phyloP scores from a whole-genome alignment of 2,888 invertebrate species.

The Pristionchus exspectatus region DNA sequence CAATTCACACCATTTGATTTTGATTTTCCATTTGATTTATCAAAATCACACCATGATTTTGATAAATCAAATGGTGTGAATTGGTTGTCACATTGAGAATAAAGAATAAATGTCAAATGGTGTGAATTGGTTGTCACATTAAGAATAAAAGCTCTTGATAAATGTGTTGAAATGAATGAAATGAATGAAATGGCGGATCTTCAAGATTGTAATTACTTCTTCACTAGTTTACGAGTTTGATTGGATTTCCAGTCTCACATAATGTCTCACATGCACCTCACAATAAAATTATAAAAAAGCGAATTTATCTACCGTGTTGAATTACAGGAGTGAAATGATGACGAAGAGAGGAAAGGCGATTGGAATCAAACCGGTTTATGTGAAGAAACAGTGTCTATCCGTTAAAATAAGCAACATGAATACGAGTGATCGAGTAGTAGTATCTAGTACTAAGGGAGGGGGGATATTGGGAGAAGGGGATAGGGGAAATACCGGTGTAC shows the following conservation, averaged over 20 bases:
- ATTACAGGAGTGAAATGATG: slow-evolving; percentile 5
- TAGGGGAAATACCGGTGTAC: slow-evolving; percentile 45
- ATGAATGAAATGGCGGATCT: not conserved
- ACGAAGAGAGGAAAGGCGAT: slow-evolving; percentile 16
- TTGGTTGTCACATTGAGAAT: not conserved
- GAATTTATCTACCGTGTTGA: not conserved
- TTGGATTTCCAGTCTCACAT: too few species aligned
- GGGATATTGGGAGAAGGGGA: slow-evolving; percentile 37
- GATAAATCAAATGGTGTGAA: too few species aligned
- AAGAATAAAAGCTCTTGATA: too few species aligned
- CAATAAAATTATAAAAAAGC: not conserved
- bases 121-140: not conserved
- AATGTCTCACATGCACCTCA: not conserved
- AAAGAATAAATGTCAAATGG: not conserved
- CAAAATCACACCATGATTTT: too few species aligned
- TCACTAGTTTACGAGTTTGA: not conserved
- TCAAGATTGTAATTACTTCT: not conserved
- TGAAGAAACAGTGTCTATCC: not conserved
- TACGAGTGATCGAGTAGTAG: not conserved
- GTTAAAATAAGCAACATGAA: slow-evolving; percentile 9
- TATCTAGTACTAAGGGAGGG: not conserved
- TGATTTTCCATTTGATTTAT: too few species aligned
- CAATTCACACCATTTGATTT: not conserved
- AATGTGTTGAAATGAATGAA: too few species aligned
- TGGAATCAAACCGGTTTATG: slow-evolving; percentile 18